Evolutionary conservation across 1,140 invertebrate species (phyloP).

Genomic region (Drosophila navojoa): DNA sequence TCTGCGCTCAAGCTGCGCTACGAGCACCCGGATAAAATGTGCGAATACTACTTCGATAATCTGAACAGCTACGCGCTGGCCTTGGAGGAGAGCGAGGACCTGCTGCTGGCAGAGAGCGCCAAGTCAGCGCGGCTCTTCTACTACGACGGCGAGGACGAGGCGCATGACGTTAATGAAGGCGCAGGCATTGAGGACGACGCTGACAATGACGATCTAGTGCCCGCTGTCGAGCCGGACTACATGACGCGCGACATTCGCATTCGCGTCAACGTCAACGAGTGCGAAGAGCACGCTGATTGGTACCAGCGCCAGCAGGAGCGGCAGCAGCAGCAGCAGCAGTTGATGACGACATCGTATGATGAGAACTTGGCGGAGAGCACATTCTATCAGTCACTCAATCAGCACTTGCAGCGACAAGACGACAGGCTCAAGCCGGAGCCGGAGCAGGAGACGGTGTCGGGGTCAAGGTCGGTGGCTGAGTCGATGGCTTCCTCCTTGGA

Average conservation of each 20-base stretch:
- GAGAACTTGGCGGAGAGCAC: slow-evolving; percentile 80
- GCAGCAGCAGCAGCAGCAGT: slow-evolving; percentile 10
- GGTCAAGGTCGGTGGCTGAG: slow-evolving; percentile 2
- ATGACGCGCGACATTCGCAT: slow-evolving; percentile 67
- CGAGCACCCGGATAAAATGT: slow-evolving; percentile 82
- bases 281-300: slow-evolving; percentile 68
- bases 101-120: slow-evolving; percentile 68
- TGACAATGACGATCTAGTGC: slow-evolving; percentile 12
- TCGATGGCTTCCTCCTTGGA: slow-evolving; percentile 5
- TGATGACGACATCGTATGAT: slow-evolving; percentile 56
- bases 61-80: slow-evolving; percentile 65
- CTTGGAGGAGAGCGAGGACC: slow-evolving; percentile 68
- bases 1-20: slow-evolving; percentile 63
- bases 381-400: slow-evolving; percentile 83
- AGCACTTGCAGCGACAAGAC: slow-evolving; percentile 75
- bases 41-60: slow-evolving; percentile 80
- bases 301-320: slow-evolving; percentile 44
- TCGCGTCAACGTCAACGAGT: slow-evolving; percentile 71
- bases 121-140: slow-evolving; percentile 65
- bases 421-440: slow-evolving; percentile 14
- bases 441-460: not conserved
- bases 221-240: slow-evolving; percentile 56
- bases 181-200: slow-evolving; percentile 3
- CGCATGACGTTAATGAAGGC: slow-evolving; percentile 1
- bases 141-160: slow-evolving; percentile 36